Evolutionary conservation across 2,113 vertebrate species (phyloP), one percentile per base, ranked within the genome.

Genomic region (Leuciscus idus): DNA sequence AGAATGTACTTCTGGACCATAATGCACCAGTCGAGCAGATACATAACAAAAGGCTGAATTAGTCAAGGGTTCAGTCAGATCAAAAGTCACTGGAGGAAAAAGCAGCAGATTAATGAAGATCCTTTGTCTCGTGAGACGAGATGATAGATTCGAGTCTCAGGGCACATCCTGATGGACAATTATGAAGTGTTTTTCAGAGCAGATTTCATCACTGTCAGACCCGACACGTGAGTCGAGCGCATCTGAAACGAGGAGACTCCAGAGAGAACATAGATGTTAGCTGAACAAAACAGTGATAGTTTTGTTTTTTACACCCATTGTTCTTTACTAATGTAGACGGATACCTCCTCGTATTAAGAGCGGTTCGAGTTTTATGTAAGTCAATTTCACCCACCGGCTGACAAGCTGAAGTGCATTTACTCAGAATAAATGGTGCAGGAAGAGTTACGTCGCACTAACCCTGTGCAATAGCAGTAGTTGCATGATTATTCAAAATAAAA

Each of bases 111-210:
- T 90, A 46, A 66, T 26, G 83, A 87, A 84, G 59, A 88, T 72
- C 81, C 77, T 86, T 83, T 66, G 33, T 88, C 81, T 81, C 89
- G 62, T 73, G 83, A 36, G 59, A 92, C 80, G 57, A 64, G 39
- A 86, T 92, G 92, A 92, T 85, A 90, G 91, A 93, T 92, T 85
- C 86, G 91, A 91, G 88, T 92, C 88, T 11, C 23, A 86, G 87
- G 89, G 84, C 87, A 87, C 88, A 72, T 85, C 76, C 88, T 92
- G 90, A 93, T 90, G 87, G 88, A 91, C 73, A 77, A 68, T 79
- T 90, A 92, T 93, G 90, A 91, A 43, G 43, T 85, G 88, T 33
- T 91, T 33, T 72, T 78, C 48, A 77, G 72, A 62, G 79, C 79
- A 81, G 46, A 81, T 88, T 81, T 76, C 48, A 81, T 88, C 83